Conservation (phyloP, 1,140 invertebrate species). For the Tenebrio molitor region DNA sequence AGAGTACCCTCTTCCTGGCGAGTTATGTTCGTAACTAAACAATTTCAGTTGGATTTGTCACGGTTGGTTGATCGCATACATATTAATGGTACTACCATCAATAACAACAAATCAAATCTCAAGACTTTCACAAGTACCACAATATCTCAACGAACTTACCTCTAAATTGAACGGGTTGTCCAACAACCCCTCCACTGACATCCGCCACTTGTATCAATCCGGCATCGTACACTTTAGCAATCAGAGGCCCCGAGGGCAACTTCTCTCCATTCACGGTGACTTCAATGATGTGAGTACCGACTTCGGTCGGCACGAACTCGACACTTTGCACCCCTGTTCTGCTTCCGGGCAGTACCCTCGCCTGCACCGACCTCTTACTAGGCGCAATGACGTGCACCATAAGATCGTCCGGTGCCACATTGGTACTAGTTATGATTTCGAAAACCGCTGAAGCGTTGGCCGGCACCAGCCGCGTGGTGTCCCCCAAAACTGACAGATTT, state of each 20-base stretch:
- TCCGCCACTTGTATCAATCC: conserved; percentile 93
- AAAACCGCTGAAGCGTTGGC: conserved; percentile 88
- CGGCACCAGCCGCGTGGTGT: conserved; percentile 89
- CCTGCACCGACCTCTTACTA: conserved; percentile 77
- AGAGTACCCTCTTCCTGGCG: background rate
- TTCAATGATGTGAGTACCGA: conserved; percentile 92
- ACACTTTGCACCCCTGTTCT: conserved; percentile 86
- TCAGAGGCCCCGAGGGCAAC: conserved; percentile 85
- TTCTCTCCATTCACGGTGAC: conserved; percentile 86
- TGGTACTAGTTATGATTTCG: conserved; percentile 80
- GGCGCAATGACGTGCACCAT: conserved; percentile 76
- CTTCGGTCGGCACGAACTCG: conserved; percentile 92
- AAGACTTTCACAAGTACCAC: conserved; percentile 35
- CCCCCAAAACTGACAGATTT: conserved; percentile 83
- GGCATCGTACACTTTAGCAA: conserved; percentile 94
- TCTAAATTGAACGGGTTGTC: conserved; percentile 94
- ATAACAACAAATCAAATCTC: conserved; percentile 8
- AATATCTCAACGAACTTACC: conserved; percentile 69
- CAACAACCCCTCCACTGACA: conserved; percentile 90
- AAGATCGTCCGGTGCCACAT: conserved; percentile 67
- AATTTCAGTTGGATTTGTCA: background rate
- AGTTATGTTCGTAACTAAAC: background rate
- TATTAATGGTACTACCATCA: conserved; percentile 4
- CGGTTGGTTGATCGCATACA: conserved; percentile 9
- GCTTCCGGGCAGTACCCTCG: conserved; percentile 79